Conservation (phyloP, 2,888 invertebrate genomes). For the Tetragnatha montana region DNA sequence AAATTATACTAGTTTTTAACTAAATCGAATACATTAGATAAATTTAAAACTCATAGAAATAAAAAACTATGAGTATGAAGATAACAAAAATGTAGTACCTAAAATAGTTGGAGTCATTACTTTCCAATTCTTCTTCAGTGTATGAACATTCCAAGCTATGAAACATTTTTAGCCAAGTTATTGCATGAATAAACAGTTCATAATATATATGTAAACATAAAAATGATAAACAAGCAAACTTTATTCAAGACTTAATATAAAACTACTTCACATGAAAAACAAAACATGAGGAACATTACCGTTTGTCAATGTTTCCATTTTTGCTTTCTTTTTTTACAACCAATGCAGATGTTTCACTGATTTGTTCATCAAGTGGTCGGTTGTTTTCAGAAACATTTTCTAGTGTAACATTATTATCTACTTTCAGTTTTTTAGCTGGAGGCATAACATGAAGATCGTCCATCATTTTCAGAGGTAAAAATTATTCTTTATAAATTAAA, state of each 20-base stretch:
- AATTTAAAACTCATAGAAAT: not conserved
- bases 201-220: no score
- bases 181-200: no score
- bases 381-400: not conserved
- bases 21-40: not conserved
- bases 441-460: constrained; percentile 21
- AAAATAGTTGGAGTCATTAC: constrained; percentile 61
- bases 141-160: constrained; percentile 28
- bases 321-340: not conserved
- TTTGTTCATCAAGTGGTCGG: not conserved
- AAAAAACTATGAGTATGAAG: not conserved
- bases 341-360: not conserved
- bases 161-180: not conserved
- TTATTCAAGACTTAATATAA: no score
- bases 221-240: no score
- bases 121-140: constrained; percentile 57
- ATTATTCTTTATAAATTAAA: no score
- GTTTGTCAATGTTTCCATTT: constrained; percentile 20
- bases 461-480: not conserved
- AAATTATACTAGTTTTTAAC: not conserved
- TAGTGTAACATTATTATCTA: not conserved
- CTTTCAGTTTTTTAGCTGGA: constrained; percentile 27
- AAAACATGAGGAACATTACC: not conserved
- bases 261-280: no score
- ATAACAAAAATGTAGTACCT: constrained; percentile 31